These are phyloP conservation scores for Ceuthmochares aereus DNA, from an alignment of 2,113 vertebrate species.

Conservation along the genomic window DNA sequence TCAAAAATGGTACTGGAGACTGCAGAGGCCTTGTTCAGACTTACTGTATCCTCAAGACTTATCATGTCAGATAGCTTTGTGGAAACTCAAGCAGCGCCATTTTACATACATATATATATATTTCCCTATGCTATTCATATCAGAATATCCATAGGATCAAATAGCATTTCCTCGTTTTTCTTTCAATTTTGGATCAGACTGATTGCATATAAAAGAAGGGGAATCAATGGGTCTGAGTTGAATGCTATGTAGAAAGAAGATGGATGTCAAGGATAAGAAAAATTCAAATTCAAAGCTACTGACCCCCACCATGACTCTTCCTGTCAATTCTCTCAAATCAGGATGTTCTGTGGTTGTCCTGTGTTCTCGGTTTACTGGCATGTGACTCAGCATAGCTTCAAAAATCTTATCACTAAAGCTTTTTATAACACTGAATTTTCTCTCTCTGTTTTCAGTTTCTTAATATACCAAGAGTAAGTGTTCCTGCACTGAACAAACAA, in stretches of 20 bases:
- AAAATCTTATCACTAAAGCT: not conserved
- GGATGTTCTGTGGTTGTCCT: not conserved
- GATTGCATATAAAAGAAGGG: not conserved
- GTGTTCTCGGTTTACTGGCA: not conserved
- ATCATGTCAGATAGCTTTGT: not conserved
- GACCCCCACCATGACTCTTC: not conserved
- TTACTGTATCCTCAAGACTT: not conserved
- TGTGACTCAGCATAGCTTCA: not conserved
- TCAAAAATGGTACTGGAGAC: not conserved
- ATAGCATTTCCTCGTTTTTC: not conserved
- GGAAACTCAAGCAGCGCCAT: not conserved
- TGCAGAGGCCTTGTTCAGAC: not conserved
- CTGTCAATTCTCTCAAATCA: not conserved
- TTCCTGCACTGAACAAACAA: not conserved
- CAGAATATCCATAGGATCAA: not conserved
- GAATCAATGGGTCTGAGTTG: rapidly evolving
- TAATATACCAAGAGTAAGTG: not conserved
- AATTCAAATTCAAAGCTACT: not conserved
- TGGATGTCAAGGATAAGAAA: not conserved
- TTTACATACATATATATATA: not conserved
- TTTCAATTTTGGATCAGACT: not conserved
- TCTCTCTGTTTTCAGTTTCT: not conserved
- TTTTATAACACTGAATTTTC: not conserved
- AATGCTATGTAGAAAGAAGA: not conserved
- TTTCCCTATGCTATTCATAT: not conserved